phyloP scores from a whole-genome alignment of 2,113 vertebrate genomes.

The Ciconia stormi region DNA sequence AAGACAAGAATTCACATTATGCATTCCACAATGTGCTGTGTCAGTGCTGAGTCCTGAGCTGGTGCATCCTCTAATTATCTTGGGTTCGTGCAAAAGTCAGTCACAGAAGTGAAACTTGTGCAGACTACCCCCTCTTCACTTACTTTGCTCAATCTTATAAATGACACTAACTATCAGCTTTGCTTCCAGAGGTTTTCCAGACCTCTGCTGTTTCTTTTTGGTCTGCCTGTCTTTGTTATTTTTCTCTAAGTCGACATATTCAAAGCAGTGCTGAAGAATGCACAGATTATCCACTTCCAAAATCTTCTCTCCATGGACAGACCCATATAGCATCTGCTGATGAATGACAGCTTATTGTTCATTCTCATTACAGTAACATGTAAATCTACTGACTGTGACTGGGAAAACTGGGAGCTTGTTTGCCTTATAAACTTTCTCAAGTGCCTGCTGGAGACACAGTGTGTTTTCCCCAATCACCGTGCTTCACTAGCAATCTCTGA shows the following conservation, averaged over 20 bases:
- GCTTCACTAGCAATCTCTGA: not conserved
- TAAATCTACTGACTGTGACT: conserved; percentile 9
- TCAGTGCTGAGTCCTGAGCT: not conserved
- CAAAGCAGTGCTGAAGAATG: not conserved
- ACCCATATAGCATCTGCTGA: not conserved
- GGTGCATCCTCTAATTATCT: not conserved
- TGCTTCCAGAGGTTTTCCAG: conserved; percentile 10
- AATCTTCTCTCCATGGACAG: not conserved
- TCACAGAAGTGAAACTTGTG: not conserved
- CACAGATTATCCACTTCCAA: conserved; percentile 9
- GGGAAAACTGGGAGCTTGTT: not conserved
- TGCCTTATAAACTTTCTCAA: conserved; percentile 13
- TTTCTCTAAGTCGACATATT: not conserved
- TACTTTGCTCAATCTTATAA: not conserved
- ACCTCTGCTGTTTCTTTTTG: not conserved
- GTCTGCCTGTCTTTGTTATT: not conserved
- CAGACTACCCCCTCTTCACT: not conserved
- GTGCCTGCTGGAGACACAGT: not conserved
- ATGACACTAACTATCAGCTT: not conserved
- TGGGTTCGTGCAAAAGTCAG: not conserved
- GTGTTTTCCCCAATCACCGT: not conserved
- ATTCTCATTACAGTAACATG: not conserved
- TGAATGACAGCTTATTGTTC: conserved; percentile 7
- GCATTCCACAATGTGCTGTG: not conserved
- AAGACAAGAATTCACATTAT: not conserved